phyloP scores from a whole-genome alignment of 1,140 invertebrate genomes.

The Anastrepha obliqua region DNA sequence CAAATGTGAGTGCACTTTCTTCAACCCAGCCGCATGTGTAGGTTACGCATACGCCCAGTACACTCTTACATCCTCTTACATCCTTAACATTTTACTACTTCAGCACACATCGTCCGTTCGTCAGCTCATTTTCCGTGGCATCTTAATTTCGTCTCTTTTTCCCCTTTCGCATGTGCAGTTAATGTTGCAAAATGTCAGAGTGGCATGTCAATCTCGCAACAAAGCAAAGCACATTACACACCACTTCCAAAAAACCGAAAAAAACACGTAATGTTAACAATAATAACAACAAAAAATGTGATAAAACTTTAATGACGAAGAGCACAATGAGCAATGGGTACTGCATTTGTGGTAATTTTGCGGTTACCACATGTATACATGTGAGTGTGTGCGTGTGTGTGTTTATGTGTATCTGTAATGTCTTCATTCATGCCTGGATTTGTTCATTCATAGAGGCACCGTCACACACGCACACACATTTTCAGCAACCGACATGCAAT shows the following conservation, averaged over 20 bases:
- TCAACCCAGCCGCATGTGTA: neutral
- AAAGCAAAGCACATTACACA: slow-evolving; percentile 23
- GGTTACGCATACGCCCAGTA: neutral
- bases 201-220: slow-evolving; percentile 28
- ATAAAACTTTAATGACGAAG: neutral
- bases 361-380: neutral
- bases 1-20: neutral
- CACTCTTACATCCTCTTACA: neutral
- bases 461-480: neutral
- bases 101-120: neutral
- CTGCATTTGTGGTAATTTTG: slow-evolving; percentile 32
- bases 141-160: neutral
- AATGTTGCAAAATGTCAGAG: slow-evolving; percentile 27
- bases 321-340: neutral
- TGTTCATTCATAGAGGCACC: neutral
- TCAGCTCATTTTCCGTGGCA: neutral
- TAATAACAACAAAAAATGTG: neutral
- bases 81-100: neutral
- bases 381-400: neutral
- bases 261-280: neutral
- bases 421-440: neutral
- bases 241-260: neutral
- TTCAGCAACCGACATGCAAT: neutral
- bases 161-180: neutral
- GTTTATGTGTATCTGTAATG: neutral